phyloP scores from a whole-genome alignment of 1,140 invertebrate species.

The Cheumatopsyche charites region DNA sequence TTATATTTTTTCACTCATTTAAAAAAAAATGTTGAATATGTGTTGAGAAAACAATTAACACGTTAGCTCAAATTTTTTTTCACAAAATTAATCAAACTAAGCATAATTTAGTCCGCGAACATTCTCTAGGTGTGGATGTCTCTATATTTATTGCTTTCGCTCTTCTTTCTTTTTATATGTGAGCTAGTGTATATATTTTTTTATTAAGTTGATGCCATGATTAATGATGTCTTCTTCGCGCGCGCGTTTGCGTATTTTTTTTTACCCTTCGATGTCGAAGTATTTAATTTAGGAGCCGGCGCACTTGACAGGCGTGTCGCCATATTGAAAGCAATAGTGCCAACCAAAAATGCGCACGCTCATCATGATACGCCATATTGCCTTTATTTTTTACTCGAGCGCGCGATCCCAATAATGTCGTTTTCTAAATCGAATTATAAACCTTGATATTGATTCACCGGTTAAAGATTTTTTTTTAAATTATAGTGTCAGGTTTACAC shows the following conservation, averaged over 20 bases:
- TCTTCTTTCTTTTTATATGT: background rate
- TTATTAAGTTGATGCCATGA: slow-evolving; percentile 21
- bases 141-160: background rate
- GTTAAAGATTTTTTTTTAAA: no score
- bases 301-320: slow-evolving; percentile 35
- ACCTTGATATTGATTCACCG: no score
- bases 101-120: background rate
- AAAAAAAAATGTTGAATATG: no score
- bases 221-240: slow-evolving; percentile 33
- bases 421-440: background rate
- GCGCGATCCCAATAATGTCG: background rate
- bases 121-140: background rate
- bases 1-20: no score
- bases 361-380: slow-evolving; percentile 24
- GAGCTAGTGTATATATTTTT: no score
- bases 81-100: no score
- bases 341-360: slow-evolving; percentile 28
- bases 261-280: slow-evolving; percentile 15
- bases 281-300: slow-evolving; percentile 33
- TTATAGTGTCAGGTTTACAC: no score
- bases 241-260: background rate
- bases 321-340: slow-evolving; percentile 37
- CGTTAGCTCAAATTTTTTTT: no score
- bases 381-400: background rate
- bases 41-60: no score